phyloP scores from a whole-genome alignment of 2,888 invertebrate species.

The Pterostichus niger region DNA sequence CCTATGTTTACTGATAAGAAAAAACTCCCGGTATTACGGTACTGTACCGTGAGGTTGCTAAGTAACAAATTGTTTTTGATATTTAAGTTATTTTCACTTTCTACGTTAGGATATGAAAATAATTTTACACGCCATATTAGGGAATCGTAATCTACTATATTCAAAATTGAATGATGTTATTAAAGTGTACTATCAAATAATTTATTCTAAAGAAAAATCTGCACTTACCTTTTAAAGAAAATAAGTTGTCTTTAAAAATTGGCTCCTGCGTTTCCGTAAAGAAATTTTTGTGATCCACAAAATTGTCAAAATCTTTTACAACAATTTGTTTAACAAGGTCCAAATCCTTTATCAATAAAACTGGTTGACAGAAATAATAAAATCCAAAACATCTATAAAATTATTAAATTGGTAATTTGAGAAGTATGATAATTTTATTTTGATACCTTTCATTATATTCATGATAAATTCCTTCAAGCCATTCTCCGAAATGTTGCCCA shows the following conservation, averaged over 20 bases:
- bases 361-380: slow-evolving; percentile 71
- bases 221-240: slow-evolving; percentile 65
- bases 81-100: no score
- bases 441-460: slow-evolving; percentile 42
- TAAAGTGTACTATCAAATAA: no score
- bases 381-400: slow-evolving; percentile 63
- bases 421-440: slow-evolving; percentile 12
- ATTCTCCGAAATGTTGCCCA: background rate
- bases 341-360: slow-evolving; percentile 77
- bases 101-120: no score
- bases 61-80: no score
- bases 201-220: no score
- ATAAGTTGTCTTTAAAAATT: slow-evolving; percentile 75
- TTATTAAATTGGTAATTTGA: background rate
- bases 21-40: no score
- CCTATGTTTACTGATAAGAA: no score
- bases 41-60: no score
- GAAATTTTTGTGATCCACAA: slow-evolving; percentile 75
- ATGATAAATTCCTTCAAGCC: slow-evolving; percentile 25
- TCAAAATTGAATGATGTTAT: no score
- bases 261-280: slow-evolving; percentile 73
- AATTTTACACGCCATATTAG: no score
- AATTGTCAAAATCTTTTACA: slow-evolving; percentile 80
- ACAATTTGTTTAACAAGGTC: slow-evolving; percentile 79
- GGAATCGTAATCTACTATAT: no score